Evolutionary conservation across 2,113 vertebrate species (phyloP), one percentile per base, ranked within the genome.

Genomic region (Nanorana parkeri): DNA sequence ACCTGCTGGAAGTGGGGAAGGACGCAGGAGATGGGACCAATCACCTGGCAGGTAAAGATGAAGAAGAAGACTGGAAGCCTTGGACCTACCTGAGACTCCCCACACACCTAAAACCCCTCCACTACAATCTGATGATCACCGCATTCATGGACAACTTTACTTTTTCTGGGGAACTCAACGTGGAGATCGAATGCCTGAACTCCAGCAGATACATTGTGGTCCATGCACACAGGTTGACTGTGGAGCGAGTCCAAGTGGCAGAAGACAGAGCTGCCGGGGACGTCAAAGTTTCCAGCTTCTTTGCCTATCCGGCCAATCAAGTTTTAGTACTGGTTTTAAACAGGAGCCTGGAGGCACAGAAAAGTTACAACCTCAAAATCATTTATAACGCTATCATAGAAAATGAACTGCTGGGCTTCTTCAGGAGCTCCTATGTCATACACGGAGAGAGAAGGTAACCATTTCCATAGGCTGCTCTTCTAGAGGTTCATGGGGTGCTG

Each of bases 121-220:
- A 99, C 91, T 99, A 99, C 83, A 97, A 98, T 88, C 92, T 98
- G 84, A 90, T 91, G 90, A 92, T 98, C 78, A 91, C 89, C 41
- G 94, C 92, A 83, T 92, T 94, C 92, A 96, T 99, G 96, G 96
- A 98, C 88, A 98, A 98, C 94, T 98, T 99, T 91, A 98, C 96
- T 89, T 98, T 98, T 90, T 93, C 95, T 1, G 97, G 97, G 5
- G 96, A 97, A 85, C 93, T 97, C 86, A 96, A 95, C 92, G 93
- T 99, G 65, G 95, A 97, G 90, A 88, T 99, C 75, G 95, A 95
- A 88, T 97, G 96, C 85, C 79, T 90, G 68, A 96, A 95, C 86
- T 91, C 96, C 89, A 98, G 96, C 75, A 91, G 94, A 58, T 94
- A 96, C 91, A 94, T 99, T 77, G 95, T 99, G 81, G 93, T 99